These are phyloP conservation scores for Campylorhamphus procurvoides DNA, from an alignment of 2,113 vertebrate genomes.

Conservation along the genomic window DNA sequence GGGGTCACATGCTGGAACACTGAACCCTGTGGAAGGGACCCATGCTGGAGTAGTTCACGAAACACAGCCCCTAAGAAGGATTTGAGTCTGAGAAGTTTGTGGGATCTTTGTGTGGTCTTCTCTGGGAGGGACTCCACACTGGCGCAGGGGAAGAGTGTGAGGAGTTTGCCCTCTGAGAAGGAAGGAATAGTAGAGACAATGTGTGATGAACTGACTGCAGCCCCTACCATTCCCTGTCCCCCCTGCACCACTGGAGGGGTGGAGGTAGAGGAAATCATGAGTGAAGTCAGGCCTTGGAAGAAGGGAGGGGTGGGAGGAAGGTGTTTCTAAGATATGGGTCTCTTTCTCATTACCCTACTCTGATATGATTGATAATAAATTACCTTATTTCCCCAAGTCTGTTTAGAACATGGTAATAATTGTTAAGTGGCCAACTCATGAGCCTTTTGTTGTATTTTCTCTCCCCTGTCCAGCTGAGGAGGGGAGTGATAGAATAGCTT, in stretches of 20 bases:
- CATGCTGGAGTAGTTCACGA: background rate
- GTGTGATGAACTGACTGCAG: background rate
- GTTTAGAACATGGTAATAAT: background rate
- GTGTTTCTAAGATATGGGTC: background rate
- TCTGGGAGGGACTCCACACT: background rate
- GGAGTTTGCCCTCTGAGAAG: background rate
- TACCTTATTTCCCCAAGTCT: background rate
- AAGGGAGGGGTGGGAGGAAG: background rate
- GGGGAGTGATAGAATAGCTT: background rate
- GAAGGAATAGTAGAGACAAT: background rate
- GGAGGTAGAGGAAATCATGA: background rate
- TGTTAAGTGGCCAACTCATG: background rate
- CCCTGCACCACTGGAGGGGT: background rate
- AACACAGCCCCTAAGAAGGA: accelerated
- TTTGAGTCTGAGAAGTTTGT: background rate
- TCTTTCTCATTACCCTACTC: background rate
- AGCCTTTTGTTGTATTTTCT: background rate
- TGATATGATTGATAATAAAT: background rate
- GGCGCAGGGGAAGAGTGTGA: background rate
- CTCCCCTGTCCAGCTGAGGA: background rate
- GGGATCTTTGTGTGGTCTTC: background rate
- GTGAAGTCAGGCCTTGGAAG: background rate
- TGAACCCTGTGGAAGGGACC: background rate
- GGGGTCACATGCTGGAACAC: background rate
- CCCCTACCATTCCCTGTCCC: too few relatives aligned